Evolutionary conservation across 2,113 vertebrate genomes (phyloP).

Genomic region (Plecotus auritus): DNA sequence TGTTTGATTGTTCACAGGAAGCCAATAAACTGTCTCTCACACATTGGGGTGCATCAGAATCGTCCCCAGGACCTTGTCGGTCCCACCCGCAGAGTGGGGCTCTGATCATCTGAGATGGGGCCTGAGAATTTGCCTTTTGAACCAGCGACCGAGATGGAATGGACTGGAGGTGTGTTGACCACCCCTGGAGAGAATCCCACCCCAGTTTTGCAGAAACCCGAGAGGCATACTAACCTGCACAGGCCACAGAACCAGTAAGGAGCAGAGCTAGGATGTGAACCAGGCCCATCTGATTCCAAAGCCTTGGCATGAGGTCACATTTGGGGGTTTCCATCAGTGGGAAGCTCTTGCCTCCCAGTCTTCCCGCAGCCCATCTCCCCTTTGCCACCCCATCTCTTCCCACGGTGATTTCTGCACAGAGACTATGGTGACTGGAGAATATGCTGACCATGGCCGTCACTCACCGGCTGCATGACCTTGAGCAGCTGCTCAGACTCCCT

Average conservation of each 20-base stretch:
- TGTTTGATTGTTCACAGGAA: not conserved
- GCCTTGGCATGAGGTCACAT: not conserved
- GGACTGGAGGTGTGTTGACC: not conserved
- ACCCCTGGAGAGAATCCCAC: not conserved
- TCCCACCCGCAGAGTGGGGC: not conserved
- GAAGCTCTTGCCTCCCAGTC: not conserved
- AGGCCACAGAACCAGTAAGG: not conserved
- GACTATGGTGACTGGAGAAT: not conserved
- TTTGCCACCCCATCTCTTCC: not conserved
- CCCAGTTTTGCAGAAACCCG: not conserved
- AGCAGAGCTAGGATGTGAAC: not conserved
- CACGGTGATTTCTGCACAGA: not conserved
- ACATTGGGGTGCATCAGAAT: fast-evolving
- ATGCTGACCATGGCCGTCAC: not conserved
- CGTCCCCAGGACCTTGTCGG: not conserved
- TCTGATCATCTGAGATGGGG: not conserved
- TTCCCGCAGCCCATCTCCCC: too few relatives aligned
- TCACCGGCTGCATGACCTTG: not conserved
- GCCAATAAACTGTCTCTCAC: not conserved
- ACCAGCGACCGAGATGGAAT: not conserved
- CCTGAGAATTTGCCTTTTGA: not conserved
- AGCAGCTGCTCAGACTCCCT: not conserved
- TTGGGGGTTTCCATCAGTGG: not conserved
- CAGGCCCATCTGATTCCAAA: not conserved
- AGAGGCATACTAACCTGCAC: not conserved